Percentiles rank a stretch among this genome's conserved stretches.
phyloP scores from a whole-genome alignment of 2,797 vertebrate species.

The Chromis chromis region DNA sequence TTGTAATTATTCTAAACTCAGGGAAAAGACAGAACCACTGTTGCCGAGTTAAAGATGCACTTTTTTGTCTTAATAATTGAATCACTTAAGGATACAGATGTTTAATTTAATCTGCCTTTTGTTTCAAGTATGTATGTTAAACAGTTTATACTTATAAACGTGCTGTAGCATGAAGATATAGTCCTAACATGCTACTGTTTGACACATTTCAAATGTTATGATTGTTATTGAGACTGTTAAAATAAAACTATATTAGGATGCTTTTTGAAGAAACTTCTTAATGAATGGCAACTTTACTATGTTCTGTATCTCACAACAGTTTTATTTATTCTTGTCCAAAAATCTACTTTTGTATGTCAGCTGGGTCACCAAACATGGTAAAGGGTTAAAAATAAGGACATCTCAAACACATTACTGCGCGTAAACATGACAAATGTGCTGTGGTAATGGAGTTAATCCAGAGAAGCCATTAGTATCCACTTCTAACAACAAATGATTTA shows the following conservation, averaged over 20 bases:
- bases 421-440: conserved; percentile 48
- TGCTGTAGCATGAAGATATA: not conserved
- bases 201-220: too few relatives aligned
- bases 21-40: not conserved
- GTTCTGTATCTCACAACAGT: too few relatives aligned
- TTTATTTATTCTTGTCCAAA: not conserved
- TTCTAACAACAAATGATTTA: conserved; percentile 28
- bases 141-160: not conserved
- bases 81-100: not conserved
- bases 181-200: too few relatives aligned
- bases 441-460: conserved; percentile 61
- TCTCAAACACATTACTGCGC: not conserved
- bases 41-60: not conserved
- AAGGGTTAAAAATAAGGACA: conserved; percentile 11
- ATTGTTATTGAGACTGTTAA: too few relatives aligned
- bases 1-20: conserved; percentile 2
- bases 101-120: not conserved
- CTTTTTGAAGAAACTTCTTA: too few relatives aligned
- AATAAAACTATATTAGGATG: too few relatives aligned
- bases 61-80: not conserved
- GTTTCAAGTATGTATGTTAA: not conserved
- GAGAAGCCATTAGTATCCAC: conserved; percentile 59
- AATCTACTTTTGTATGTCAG: not conserved
- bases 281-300: too few relatives aligned
- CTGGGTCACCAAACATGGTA: conserved; percentile 6